These are phyloP conservation scores for Acropora yongei DNA, from an alignment of 64 coral and sea anemone genomes.

Conservation along the genomic window DNA sequence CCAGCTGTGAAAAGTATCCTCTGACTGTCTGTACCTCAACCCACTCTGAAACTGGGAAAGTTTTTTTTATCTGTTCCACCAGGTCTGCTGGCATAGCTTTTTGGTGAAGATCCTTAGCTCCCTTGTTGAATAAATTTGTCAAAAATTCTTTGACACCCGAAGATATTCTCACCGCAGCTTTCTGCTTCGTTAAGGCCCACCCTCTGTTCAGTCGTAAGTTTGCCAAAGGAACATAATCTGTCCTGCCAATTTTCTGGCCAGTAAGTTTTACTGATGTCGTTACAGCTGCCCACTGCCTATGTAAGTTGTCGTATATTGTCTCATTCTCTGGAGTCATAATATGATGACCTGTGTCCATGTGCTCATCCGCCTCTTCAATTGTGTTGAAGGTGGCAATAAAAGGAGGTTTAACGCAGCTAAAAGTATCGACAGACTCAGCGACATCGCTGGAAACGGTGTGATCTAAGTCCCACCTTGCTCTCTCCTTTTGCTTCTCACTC, in stretches of 20 bases:
- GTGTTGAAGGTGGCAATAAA: neutral
- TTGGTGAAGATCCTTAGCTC: too few species aligned
- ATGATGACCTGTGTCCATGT: neutral
- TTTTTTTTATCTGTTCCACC: too few species aligned
- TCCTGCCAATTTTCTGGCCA: too few species aligned
- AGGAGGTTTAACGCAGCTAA: neutral
- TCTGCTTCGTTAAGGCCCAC: too few species aligned
- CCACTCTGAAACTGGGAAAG: neutral
- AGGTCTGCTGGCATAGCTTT: too few species aligned
- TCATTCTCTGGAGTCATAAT: conserved; percentile 48
- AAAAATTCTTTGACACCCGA: too few species aligned
- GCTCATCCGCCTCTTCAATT: neutral
- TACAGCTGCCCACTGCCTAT: conserved; percentile 18
- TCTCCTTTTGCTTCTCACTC: conserved; percentile 39
- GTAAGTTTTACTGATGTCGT: conserved; percentile 51
- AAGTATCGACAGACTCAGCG: neutral
- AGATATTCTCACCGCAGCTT: too few species aligned
- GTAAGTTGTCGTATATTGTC: conserved; percentile 38
- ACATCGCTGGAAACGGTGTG: neutral
- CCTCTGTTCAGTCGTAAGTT: too few species aligned
- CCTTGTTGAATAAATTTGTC: too few species aligned
- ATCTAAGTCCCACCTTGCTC: conserved; percentile 26
- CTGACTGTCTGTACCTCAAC: neutral
- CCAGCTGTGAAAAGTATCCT: neutral
- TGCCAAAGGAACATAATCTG: too few species aligned